phyloP scores from a whole-genome alignment of 2,888 invertebrate species.

The Agrilus mali region DNA sequence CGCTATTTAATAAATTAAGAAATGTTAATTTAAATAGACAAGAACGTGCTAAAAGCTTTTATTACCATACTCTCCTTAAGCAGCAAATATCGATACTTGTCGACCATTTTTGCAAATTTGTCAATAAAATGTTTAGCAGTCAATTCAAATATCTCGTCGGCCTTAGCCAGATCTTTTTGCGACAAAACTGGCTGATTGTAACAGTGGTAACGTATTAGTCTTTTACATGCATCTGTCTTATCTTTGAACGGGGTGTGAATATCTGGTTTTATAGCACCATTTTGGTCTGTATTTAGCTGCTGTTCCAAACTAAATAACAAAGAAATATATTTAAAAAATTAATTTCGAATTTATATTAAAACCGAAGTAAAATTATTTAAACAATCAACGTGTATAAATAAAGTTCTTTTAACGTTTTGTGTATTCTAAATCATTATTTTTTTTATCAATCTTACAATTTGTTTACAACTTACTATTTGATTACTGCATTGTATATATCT shows the following conservation, averaged over 20 bases:
- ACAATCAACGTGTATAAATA: constrained; percentile 7
- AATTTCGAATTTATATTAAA: not conserved
- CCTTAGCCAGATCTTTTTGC: constrained; percentile 50
- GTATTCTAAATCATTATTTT: too few species aligned
- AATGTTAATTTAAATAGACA: constrained; percentile 5
- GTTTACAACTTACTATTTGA: too few species aligned
- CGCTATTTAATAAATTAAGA: constrained; percentile 37
- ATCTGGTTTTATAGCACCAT: constrained; percentile 60
- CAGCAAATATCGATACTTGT: constrained; percentile 59
- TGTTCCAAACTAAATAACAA: constrained; percentile 52
- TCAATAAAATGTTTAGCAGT: constrained; percentile 54
- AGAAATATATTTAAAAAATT: constrained; percentile 14
- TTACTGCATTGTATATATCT: too few species aligned
- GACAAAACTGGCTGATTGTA: constrained; percentile 52
- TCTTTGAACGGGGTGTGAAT: constrained; percentile 56
- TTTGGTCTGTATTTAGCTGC: constrained; percentile 62
- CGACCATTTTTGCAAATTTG: constrained; percentile 57
- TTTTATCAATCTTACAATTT: too few species aligned
- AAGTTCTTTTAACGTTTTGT: not conserved
- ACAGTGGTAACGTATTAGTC: constrained; percentile 65
- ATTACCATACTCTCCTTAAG: constrained; percentile 68
- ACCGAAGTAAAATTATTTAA: constrained; percentile 2
- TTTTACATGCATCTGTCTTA: constrained; percentile 61
- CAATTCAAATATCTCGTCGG: constrained; percentile 56
- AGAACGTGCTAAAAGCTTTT: not conserved